Conservation (phyloP, 2,888 invertebrate genomes). For the Dynastes hyllus region DNA sequence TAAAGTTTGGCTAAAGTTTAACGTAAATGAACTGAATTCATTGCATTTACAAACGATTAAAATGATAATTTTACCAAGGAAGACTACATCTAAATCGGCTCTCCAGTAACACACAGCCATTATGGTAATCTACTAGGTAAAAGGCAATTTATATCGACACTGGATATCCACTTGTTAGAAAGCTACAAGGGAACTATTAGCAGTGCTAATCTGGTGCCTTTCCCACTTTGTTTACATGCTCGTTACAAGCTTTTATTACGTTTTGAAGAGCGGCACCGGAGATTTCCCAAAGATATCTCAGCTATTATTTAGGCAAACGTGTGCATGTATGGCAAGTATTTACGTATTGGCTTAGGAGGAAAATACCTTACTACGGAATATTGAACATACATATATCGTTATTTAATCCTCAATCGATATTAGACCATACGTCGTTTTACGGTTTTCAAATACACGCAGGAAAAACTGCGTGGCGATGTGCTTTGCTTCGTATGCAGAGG, state of each 20-base stretch:
- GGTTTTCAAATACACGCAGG: too few species aligned
- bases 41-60: constrained; percentile 17
- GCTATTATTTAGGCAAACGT: neutral
- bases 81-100: constrained; percentile 4
- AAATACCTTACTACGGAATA: neutral
- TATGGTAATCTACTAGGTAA: constrained; percentile 32
- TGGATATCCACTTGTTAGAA: constrained; percentile 20
- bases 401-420: constrained; percentile 7
- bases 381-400: constrained; percentile 1
- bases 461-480: too few species aligned
- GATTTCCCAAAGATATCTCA: neutral
- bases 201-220: constrained; percentile 20
- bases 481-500: neutral
- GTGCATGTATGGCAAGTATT: neutral
- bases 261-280: neutral
- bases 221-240: neutral
- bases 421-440: neutral
- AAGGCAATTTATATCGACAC: constrained; percentile 37
- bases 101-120: constrained; percentile 6
- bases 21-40: neutral
- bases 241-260: neutral
- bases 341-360: neutral
- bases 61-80: constrained; percentile 14
- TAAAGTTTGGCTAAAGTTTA: neutral
- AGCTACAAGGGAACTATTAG: constrained; percentile 2